Conservation (phyloP, 2,113 vertebrate species). For the Phainopepla nitens region DNA sequence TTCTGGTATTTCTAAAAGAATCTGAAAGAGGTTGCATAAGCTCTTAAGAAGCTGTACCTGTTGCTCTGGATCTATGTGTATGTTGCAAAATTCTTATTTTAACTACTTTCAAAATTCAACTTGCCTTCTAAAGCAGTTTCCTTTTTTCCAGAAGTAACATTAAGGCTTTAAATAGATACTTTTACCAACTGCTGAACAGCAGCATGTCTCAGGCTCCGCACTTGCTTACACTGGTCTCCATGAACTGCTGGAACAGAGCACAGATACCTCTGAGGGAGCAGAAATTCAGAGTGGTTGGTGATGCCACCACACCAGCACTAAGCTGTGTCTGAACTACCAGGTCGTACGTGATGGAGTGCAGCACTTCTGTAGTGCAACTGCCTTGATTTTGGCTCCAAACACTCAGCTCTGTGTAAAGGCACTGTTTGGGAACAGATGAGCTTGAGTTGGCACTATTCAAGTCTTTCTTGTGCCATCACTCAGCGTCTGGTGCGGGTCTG, state of each 20-base stretch:
- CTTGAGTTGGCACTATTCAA: neutral
- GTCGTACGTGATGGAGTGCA: fast-evolving
- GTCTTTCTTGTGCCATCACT: neutral
- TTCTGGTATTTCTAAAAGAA: neutral
- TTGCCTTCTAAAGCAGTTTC: neutral
- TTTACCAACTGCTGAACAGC: neutral
- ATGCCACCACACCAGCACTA: neutral
- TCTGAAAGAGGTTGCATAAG: neutral
- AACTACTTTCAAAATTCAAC: neutral
- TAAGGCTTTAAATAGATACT: neutral
- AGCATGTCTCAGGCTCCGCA: neutral
- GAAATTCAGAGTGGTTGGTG: neutral
- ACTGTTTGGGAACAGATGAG: neutral
- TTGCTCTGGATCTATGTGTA: neutral
- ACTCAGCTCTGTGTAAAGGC: neutral
- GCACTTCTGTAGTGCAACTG: neutral
- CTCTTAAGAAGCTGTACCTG: neutral
- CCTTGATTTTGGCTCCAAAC: neutral
- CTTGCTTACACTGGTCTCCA: neutral
- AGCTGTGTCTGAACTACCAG: neutral
- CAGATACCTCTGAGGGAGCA: neutral
- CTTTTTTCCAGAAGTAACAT: neutral
- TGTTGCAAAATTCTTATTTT: neutral
- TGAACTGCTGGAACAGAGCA: neutral
- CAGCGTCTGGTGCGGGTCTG: fast-evolving